These are phyloP conservation scores for Drosophila repleta DNA, from an alignment of 1,140 invertebrate genomes.

Conservation along the genomic window DNA sequence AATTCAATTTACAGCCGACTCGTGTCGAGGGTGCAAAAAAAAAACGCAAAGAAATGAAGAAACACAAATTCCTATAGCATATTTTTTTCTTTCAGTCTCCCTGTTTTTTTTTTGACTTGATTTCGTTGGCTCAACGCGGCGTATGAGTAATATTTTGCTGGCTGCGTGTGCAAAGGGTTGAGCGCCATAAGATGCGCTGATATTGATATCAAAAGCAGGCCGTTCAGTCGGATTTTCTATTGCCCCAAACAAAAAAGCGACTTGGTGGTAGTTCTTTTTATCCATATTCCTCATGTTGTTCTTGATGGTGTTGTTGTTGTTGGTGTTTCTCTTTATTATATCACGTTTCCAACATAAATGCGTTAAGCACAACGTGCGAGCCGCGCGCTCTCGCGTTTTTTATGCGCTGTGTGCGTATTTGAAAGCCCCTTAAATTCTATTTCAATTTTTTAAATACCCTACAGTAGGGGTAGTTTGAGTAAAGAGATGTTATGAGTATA, in stretches of 20 bases:
- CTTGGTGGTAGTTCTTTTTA: slow-evolving; percentile 31
- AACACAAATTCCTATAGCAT: slow-evolving; percentile 63
- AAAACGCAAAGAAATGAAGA: background rate
- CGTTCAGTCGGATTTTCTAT: slow-evolving; percentile 60
- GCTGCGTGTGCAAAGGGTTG: slow-evolving; percentile 62
- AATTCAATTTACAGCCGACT: slow-evolving; percentile 77
- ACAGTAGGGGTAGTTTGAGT: no score
- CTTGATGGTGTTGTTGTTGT: slow-evolving; percentile 14
- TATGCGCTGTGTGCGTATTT: slow-evolving; percentile 64
- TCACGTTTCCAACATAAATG: slow-evolving; percentile 80
- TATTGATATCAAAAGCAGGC: slow-evolving; percentile 70
- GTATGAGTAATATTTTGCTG: slow-evolving; percentile 72
- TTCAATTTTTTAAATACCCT: background rate
- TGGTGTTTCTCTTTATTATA: slow-evolving; percentile 71
- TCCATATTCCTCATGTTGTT: slow-evolving; percentile 18
- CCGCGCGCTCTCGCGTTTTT: slow-evolving; percentile 46
- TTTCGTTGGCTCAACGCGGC: slow-evolving; percentile 45
- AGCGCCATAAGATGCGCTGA: slow-evolving; percentile 50
- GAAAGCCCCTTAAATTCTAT: slow-evolving; percentile 74
- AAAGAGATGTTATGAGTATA: no score
- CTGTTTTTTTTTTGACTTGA: slow-evolving; percentile 61
- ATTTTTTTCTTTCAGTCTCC: slow-evolving; percentile 57
- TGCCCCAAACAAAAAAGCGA: slow-evolving; percentile 7
- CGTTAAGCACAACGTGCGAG: slow-evolving; percentile 71
- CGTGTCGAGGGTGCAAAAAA: slow-evolving; percentile 69